Evolutionary conservation across 2,113 vertebrate species (phyloP).

Genomic region (Phainopepla nitens): DNA sequence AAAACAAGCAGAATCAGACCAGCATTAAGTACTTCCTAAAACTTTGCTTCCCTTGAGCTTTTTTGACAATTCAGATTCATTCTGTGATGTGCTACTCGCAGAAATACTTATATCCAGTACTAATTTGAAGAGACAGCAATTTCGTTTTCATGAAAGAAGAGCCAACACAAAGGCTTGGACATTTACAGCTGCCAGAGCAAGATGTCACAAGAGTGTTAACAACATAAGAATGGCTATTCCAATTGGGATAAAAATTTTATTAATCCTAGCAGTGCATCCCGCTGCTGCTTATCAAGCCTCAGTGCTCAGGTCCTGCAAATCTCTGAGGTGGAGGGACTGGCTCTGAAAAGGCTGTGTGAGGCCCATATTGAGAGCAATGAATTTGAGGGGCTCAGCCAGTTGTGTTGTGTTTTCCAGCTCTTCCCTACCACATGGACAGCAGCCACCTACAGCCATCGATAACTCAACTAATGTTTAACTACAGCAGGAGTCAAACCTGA

Average conservation of each 20-base stretch:
- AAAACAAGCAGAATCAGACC: neutral
- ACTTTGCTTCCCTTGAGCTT: neutral
- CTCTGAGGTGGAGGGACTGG: neutral
- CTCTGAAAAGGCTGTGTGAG: neutral
- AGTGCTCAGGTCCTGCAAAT: neutral
- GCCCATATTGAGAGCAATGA: neutral
- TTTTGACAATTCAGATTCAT: neutral
- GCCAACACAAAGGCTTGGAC: neutral
- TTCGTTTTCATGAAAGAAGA: neutral
- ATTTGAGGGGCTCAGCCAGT: neutral
- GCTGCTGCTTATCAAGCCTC: neutral
- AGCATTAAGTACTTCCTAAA: neutral
- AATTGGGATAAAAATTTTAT: neutral
- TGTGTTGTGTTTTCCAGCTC: neutral
- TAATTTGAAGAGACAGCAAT: neutral
- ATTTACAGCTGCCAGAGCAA: neutral
- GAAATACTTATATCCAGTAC: neutral
- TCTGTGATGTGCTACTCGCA: neutral
- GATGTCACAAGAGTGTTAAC: neutral
- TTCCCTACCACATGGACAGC: neutral
- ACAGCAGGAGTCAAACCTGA: neutral
- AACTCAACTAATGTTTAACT: too few relatives aligned
- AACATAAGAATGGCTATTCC: accelerated
- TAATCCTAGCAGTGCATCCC: neutral
- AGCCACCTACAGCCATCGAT: neutral